These are phyloP conservation scores for Atrina japonica DNA, from an alignment of 2,888 invertebrate genomes.

Conservation along the genomic window DNA sequence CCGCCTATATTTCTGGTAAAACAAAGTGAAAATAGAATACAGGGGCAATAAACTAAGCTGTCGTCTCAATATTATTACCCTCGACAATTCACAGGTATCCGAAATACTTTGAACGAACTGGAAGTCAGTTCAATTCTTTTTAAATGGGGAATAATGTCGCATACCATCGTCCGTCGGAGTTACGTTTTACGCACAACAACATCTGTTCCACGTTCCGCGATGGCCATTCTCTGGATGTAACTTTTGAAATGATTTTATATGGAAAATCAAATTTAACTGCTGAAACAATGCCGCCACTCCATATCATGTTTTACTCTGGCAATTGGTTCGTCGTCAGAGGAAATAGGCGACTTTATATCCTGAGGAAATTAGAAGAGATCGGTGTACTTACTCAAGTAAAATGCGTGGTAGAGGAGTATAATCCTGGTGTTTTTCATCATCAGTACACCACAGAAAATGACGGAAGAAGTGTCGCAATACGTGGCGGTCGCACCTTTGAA, in stretches of 20 bases:
- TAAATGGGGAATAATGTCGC: conserved; percentile 4
- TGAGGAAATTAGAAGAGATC: conserved; percentile 17
- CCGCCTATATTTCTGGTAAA: no score
- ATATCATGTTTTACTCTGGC: conserved; percentile 25
- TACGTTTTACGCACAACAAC: conserved; percentile 38
- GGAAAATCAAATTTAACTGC: conserved; percentile 1
- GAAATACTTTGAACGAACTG: no score
- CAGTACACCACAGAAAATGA: conserved; percentile 24
- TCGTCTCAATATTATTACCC: no score
- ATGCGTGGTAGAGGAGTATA: conserved; percentile 13
- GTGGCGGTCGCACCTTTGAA: conserved; percentile 4
- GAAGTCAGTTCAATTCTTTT: no score
- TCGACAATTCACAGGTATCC: no score
- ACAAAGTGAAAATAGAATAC: no score
- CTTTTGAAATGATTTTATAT: conserved; percentile 17
- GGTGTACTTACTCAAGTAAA: conserved; percentile 15
- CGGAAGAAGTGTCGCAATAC: conserved; percentile 12
- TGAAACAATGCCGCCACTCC: conserved; percentile 13
- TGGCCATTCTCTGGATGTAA: conserved; percentile 22
- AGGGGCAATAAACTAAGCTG: no score
- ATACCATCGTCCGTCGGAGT: conserved; percentile 26
- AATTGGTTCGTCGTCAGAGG: conserved; percentile 40
- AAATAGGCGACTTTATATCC: conserved; percentile 34
- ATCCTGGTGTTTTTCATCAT: conserved; percentile 11
- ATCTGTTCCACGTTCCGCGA: conserved; percentile 23